These are phyloP conservation scores for Thymelicus lineola DNA, from an alignment of 2,888 invertebrate genomes.

Conservation along the genomic window DNA sequence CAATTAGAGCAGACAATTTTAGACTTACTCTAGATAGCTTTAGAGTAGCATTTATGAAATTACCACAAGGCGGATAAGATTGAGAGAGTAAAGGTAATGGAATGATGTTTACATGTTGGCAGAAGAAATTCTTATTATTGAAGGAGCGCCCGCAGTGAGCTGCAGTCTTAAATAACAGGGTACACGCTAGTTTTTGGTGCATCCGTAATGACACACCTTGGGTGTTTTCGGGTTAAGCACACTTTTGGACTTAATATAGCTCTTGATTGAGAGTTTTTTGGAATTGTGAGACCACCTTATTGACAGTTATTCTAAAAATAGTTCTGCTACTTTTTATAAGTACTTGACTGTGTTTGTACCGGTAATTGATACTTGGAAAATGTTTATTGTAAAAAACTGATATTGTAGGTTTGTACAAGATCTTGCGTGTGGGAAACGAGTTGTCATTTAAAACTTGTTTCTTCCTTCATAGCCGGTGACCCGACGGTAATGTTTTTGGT, in stretches of 20 bases:
- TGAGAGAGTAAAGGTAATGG: background rate
- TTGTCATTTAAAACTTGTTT: no score
- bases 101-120: slow-evolving; percentile 72
- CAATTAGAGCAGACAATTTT: slow-evolving; percentile 5
- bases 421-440: no score
- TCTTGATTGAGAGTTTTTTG: slow-evolving; percentile 20
- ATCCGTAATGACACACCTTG: slow-evolving; percentile 41
- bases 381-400: no score
- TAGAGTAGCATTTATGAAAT: background rate
- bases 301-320: background rate
- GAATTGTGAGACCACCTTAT: background rate
- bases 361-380: no score
- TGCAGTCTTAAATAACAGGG: slow-evolving; percentile 62
- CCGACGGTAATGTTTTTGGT: no score
- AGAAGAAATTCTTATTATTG: slow-evolving; percentile 66
- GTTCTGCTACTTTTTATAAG: no score
- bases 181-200: slow-evolving; percentile 52
- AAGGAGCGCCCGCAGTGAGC: slow-evolving; percentile 60
- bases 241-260: slow-evolving; percentile 16
- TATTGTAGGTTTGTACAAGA: no score
- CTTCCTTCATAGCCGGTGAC: no score
- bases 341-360: no score
- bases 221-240: slow-evolving; percentile 23
- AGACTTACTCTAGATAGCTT: background rate
- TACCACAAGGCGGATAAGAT: background rate